Evolutionary conservation across 2,888 invertebrate species (phyloP).

Genomic region (Dryobota labecula): DNA sequence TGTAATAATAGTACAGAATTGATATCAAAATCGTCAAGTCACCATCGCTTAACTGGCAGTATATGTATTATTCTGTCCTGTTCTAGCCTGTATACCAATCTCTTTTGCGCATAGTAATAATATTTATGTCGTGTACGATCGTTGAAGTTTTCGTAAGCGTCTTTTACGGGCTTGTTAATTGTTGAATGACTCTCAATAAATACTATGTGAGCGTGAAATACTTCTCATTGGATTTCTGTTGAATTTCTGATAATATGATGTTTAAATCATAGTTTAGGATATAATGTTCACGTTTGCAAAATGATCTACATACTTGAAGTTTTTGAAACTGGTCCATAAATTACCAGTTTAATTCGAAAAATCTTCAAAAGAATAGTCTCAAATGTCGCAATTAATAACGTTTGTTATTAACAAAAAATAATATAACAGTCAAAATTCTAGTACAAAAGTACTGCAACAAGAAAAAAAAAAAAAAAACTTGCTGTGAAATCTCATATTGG

Average conservation of each 20-base stretch:
- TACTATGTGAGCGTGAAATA: conserved; percentile 44
- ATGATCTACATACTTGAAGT: conserved; percentile 27
- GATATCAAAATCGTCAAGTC: not conserved
- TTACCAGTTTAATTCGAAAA: not conserved
- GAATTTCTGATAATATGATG: conserved; percentile 32
- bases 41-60: not conserved
- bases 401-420: too few species aligned
- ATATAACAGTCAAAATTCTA: conserved; percentile 8
- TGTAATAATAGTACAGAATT: not conserved
- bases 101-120: conserved; percentile 40
- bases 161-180: conserved; percentile 64
- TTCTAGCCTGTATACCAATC: conserved; percentile 29
- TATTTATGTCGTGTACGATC: conserved; percentile 57
- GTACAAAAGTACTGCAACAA: not conserved
- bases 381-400: not conserved
- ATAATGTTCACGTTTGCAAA: conserved; percentile 33
- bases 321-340: conserved; percentile 1
- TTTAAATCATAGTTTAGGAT: conserved; percentile 30
- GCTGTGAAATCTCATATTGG: not conserved
- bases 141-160: conserved; percentile 61
- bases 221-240: conserved; percentile 44
- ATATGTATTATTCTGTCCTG: not conserved
- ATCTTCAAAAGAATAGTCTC: not conserved
- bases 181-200: conserved; percentile 54
- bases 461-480: too few species aligned